Percentiles rank a stretch among this genome's conserved stretches.
phyloP scores from a whole-genome alignment of 2,113 vertebrate species.

The Limanda limanda region DNA sequence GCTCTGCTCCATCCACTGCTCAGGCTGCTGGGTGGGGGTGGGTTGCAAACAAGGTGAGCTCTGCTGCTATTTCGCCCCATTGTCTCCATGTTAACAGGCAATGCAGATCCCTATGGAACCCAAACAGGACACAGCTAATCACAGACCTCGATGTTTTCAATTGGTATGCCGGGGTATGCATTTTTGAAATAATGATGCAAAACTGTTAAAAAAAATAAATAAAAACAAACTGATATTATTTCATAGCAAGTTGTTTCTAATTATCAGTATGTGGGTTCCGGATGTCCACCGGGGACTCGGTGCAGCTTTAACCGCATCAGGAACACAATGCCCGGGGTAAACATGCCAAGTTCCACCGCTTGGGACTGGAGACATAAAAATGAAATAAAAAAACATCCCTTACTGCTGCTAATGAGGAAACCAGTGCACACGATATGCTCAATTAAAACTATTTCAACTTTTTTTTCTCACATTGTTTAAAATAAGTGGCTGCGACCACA shows the following conservation, averaged over 20 bases:
- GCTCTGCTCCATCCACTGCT: conserved; percentile 47
- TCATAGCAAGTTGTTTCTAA: neutral
- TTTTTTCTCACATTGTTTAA: neutral
- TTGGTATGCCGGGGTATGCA: too few species aligned
- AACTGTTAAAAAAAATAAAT: neutral
- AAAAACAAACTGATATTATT: neutral
- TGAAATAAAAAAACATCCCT: too few species aligned
- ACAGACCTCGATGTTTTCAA: too few species aligned
- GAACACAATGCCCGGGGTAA: conserved; percentile 19
- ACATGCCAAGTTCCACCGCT: neutral
- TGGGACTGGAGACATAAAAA: neutral
- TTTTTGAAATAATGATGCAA: neutral
- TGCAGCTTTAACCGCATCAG: conserved; percentile 6
- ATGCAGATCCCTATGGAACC: neutral
- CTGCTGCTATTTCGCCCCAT: conserved; percentile 24
- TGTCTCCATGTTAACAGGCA: conserved; percentile 19
- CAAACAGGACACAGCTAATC: too few species aligned
- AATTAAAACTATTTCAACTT: neutral
- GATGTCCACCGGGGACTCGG: neutral
- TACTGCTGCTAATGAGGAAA: too few species aligned
- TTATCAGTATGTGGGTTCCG: neutral
- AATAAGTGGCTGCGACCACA: neutral
- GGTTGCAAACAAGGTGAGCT: conserved; percentile 48
- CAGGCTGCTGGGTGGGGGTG: neutral
- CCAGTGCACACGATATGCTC: too few species aligned